Conservation (phyloP, 2,113 vertebrate species). For the Pseudorhombus dupliciocellatus region DNA sequence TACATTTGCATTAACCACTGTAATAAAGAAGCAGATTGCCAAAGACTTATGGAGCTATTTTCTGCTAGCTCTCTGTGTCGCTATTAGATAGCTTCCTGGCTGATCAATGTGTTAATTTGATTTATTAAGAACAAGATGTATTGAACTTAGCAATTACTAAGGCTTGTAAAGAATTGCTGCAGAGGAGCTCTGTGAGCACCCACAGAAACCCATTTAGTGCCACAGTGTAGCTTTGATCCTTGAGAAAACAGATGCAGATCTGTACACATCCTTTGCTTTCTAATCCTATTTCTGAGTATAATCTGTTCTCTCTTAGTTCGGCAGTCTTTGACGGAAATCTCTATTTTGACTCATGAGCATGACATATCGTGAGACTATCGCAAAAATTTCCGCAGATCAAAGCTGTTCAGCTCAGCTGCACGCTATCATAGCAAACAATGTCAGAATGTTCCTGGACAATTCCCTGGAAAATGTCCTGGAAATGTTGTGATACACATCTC, state of each 20-base stretch:
- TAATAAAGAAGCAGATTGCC: constrained; percentile 55
- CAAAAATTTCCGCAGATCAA: constrained; percentile 17
- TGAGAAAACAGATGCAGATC: constrained; percentile 45
- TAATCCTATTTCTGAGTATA: constrained; percentile 53
- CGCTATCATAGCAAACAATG: constrained; percentile 21
- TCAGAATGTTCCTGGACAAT: constrained; percentile 14
- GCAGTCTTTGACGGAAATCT: constrained; percentile 21
- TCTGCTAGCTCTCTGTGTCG: constrained; percentile 52
- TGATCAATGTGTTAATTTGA: constrained; percentile 75
- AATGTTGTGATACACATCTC: constrained; percentile 27
- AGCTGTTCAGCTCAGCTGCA: constrained; percentile 22
- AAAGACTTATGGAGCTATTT: constrained; percentile 63
- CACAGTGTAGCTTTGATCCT: constrained; percentile 48
- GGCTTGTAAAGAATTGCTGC: constrained; percentile 55
- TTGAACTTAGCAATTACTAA: constrained; percentile 69
- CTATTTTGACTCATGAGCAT: constrained; percentile 27
- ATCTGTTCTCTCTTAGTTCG: constrained; percentile 30
- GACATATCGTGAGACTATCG: constrained; percentile 18
- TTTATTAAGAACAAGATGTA: constrained; percentile 75
- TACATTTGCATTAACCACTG: constrained; percentile 39
- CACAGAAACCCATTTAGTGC: constrained; percentile 52
- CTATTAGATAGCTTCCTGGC: constrained; percentile 63
- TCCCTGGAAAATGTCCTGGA: not conserved
- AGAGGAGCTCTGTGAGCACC: constrained; percentile 33
- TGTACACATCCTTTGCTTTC: constrained; percentile 24